A percentile compares a stretch with the other conserved stretches of the same genome.
Conservation (phyloP, 2,113 vertebrate species). For the Solea senegalensis region DNA sequence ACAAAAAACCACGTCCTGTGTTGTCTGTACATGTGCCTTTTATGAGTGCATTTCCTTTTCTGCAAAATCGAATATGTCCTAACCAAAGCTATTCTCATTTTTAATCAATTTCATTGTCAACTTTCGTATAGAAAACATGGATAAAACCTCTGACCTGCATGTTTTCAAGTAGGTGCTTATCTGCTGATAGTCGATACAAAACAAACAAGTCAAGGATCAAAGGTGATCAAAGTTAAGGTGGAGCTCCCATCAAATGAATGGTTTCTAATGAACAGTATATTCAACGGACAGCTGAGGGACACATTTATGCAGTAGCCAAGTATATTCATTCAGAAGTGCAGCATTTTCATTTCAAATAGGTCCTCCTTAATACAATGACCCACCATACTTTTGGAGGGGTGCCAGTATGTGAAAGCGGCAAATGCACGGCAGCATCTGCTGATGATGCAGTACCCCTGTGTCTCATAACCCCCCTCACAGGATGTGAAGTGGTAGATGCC, state of each 20-base stretch:
- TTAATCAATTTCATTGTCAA: background rate
- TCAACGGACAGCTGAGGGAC: conserved; percentile 4
- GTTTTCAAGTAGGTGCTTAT: conserved; percentile 33
- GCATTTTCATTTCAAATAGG: conserved; percentile 71
- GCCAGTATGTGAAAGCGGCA: conserved; percentile 56
- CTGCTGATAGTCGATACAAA: conserved; percentile 25
- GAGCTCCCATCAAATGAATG: conserved; percentile 18
- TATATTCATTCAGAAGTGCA: conserved; percentile 41
- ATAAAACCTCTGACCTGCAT: background rate
- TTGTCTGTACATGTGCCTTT: background rate
- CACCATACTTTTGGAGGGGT: conserved; percentile 48
- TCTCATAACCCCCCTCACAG: conserved; percentile 58
- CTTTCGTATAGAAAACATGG: background rate
- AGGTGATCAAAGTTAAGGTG: conserved; percentile 54
- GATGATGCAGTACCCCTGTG: conserved; percentile 68
- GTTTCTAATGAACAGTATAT: background rate
- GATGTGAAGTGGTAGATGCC: conserved; percentile 84
- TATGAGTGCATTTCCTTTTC: background rate
- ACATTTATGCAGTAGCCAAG: conserved; percentile 9
- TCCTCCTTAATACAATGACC: conserved; percentile 53
- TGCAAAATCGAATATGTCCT: background rate
- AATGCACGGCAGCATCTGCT: conserved; percentile 57
- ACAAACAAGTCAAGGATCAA: conserved; percentile 50
- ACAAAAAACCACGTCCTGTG: conserved; percentile 9
- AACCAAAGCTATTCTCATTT: background rate